Evolutionary conservation across 2,113 vertebrate genomes (phyloP).

Genomic region (Salvelinus fontinalis): DNA sequence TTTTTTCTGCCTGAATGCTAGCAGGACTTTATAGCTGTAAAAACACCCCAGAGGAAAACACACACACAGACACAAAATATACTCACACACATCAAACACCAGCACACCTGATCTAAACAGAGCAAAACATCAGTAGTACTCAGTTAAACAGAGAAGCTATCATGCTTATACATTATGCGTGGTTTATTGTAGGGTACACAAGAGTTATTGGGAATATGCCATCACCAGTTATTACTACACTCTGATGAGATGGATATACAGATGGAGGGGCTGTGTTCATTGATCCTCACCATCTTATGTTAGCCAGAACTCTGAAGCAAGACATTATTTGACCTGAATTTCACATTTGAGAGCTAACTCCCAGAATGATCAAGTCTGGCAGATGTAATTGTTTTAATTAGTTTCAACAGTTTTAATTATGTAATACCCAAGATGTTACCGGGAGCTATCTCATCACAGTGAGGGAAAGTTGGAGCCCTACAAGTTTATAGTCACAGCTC

Average conservation of each 20-base stretch:
- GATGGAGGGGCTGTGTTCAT: too few species aligned
- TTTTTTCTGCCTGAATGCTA: constrained; percentile 32
- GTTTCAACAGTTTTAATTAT: constrained; percentile 29
- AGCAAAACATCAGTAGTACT: neutral
- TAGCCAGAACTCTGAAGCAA: too few species aligned
- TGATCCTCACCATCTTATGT: too few species aligned
- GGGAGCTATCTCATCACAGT: constrained; percentile 26
- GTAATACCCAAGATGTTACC: constrained; percentile 25
- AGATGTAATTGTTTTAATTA: constrained; percentile 18
- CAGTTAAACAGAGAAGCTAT: neutral
- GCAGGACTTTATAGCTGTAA: constrained; percentile 4
- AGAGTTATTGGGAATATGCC: too few species aligned
- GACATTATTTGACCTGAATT: too few species aligned
- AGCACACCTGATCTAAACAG: neutral
- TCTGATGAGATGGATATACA: too few species aligned
- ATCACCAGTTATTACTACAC: too few species aligned
- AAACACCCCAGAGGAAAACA: constrained; percentile 1
- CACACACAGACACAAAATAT: constrained; percentile 4
- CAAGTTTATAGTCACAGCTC: neutral
- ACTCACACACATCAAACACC: constrained; percentile 8
- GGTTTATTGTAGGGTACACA: too few species aligned
- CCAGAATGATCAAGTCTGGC: constrained; percentile 12
- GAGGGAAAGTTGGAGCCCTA: constrained; percentile 27
- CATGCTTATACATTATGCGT: too few species aligned
- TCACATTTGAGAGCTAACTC: too few species aligned